Conservation (phyloP, 2,888 invertebrate genomes). For the Glyphotaelius pellucidus region DNA sequence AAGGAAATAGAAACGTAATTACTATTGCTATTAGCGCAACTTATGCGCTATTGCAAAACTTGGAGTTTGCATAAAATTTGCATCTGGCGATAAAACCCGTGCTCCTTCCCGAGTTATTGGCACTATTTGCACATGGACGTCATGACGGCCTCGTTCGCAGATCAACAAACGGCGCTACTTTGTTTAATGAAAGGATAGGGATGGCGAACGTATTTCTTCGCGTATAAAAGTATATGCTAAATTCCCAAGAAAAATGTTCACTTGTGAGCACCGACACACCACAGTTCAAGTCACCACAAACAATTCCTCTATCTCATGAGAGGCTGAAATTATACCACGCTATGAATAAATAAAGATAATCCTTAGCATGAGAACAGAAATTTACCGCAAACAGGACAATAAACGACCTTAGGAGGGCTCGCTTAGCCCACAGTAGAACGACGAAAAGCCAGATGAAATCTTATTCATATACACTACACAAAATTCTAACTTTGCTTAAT, state of each 20-base stretch:
- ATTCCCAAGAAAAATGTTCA: background rate
- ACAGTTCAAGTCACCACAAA: no score
- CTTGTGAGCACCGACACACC: no score
- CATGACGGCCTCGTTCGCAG: background rate
- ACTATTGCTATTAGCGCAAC: background rate
- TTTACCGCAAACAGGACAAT: no score
- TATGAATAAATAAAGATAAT: no score
- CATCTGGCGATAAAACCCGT: conserved; percentile 5
- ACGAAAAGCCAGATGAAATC: background rate
- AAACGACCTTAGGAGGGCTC: no score
- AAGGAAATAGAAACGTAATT: background rate
- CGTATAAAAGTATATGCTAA: background rate
- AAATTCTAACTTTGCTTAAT: background rate
- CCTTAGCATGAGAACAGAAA: no score
- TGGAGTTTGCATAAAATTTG: conserved; percentile 31
- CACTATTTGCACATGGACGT: background rate
- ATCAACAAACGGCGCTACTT: background rate
- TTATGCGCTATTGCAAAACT: conserved; percentile 1
- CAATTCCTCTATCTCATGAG: no score
- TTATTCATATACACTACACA: background rate
- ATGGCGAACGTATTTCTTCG: background rate
- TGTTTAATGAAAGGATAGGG: background rate
- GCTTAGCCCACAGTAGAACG: no score
- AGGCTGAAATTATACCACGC: no score
- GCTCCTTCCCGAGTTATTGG: conserved; percentile 11